phyloP scores from a whole-genome alignment of 1,140 invertebrate species.

The Trinorchestia longiramus region DNA sequence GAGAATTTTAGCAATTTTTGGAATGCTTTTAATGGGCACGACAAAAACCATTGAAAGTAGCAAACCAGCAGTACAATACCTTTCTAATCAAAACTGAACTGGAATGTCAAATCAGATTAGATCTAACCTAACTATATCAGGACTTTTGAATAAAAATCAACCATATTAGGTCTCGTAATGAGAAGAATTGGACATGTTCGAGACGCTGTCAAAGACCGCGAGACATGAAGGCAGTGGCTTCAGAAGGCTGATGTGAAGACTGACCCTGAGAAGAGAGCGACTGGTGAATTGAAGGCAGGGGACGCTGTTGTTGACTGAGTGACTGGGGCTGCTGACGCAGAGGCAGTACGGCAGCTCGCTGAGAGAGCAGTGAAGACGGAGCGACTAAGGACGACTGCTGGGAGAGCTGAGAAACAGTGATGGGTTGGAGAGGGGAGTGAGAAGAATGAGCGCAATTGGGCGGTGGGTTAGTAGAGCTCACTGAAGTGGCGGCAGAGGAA shows the following conservation, averaged over 20 bases:
- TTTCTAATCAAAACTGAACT: neutral
- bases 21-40: neutral
- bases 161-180: neutral
- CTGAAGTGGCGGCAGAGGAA: neutral
- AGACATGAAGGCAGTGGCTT: neutral
- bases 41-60: neutral
- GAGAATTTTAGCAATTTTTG: neutral
- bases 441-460: neutral
- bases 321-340: neutral
- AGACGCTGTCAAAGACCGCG: neutral
- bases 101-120: too few relatives aligned
- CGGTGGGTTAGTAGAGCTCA: neutral
- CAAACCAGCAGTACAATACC: neutral
- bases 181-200: neutral
- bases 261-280: conserved; percentile 37
- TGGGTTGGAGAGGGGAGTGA: neutral
- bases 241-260: neutral
- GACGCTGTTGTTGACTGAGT: neutral
- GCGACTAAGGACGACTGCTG: neutral
- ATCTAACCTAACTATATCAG: too few relatives aligned
- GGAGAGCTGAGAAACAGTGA: neutral
- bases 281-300: conserved; percentile 9
- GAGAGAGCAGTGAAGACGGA: neutral
- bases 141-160: too few relatives aligned
- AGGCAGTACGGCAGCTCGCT: neutral